Base-by-base conservation (phyloP, 2,797 vertebrate species). In the Tapera naevia region DNA sequence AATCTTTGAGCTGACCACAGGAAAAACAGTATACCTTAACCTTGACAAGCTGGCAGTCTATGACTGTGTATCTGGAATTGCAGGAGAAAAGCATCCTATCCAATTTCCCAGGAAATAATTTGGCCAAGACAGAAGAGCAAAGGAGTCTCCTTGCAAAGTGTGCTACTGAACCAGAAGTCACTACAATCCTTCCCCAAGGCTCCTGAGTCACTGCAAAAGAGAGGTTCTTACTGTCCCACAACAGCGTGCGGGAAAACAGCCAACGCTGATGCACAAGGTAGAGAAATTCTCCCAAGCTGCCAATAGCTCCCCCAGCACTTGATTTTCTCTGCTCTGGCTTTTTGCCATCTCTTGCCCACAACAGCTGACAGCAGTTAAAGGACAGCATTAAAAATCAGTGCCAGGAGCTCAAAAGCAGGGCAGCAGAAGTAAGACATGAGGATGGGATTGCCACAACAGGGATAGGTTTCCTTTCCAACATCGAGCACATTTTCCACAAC, bases 241-340 rank as follows among this genome's bases (percentile, higher is more conserved):
- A 66, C 5, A 2, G 80, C 0, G 0, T 0, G 3, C 14, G 14
- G 1, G 41, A 17, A 76, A 80, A 67, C 0, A 0, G 70, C 73
- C 70, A 88, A 60, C 2, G 7, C 51, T 81, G 76, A 90, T 86
- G 86, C 66, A 88, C 2, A 2, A 79, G 25, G 76, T 3, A 46
- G 75, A 86, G 58, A 89, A 89, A 86, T 60, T 62, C 60, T 75
- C 39, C 19, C 22, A 48, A 78, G 50, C 51, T 88, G 76, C 87
- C 88, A 93, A 51, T 57, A 83, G 61, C 73, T 75, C 33, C 45
- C n/a, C 33, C 70, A 76, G 76, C 60, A 64, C 76, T 60, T 71
- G 76, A 10, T 12, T 82, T 69, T 84, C 71, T 39, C 76, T 73
- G 58, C 48, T 2, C 1, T 64, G 69, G 58, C 64, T 35, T 80